These are phyloP conservation scores for Trachurus trachurus DNA, from an alignment of 2,797 vertebrate species.

Conservation along the genomic window DNA sequence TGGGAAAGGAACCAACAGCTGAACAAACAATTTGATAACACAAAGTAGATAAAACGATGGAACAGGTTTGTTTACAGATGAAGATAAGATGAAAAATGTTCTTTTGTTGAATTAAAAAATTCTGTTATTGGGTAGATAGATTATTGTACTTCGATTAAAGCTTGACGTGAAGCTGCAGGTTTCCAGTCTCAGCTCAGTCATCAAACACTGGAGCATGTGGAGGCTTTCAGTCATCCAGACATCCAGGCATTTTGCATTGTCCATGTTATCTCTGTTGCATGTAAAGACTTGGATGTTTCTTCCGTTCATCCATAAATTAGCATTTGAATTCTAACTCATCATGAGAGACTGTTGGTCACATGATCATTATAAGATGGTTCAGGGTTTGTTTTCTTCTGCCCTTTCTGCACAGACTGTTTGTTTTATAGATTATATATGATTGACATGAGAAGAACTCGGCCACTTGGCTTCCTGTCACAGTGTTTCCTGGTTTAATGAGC, in stretches of 20 bases:
- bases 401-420: no score
- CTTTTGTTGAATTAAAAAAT: neutral
- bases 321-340: neutral
- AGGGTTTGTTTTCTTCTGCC: no score
- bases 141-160: neutral
- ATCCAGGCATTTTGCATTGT: neutral
- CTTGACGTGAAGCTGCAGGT: neutral
- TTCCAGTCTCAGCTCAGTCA: neutral
- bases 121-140: neutral
- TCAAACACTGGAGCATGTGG: no score
- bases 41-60: neutral
- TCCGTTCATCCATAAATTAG: neutral
- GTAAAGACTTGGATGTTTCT: neutral
- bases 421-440: no score
- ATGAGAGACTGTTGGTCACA: no score
- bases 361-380: no score
- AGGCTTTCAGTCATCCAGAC: neutral
- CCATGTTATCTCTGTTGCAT: neutral
- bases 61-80: no score
- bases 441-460: no score
- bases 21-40: neutral
- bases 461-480: no score
- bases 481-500: no score
- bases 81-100: no score
- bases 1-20: neutral